Base-by-base conservation (phyloP, 2,797 vertebrate species). In the Hemibagrus guttatus region DNA sequence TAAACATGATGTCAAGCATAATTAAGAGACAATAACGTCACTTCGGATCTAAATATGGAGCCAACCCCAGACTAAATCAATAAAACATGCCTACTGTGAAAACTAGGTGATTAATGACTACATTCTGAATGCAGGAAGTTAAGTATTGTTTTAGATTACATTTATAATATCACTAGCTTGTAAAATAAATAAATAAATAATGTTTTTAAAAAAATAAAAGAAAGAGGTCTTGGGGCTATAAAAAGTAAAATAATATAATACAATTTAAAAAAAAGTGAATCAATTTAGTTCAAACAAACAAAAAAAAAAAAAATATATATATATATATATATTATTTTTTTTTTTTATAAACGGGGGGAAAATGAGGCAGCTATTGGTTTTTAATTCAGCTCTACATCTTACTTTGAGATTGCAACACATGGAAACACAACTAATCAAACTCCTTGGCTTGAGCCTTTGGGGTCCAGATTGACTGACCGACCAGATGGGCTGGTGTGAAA, bases 1-100 rank as follows among this genome's bases (percentile, higher is more conserved):
- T 64, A 91, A 89, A 68, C 83, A 84, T 84, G 39, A 72, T 75
- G 58, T 75, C 93, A 94, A 85, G 56, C 71, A 75, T 75, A 84
- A 84, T 75, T 75, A 63, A 84, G 11, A 23, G 16, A 72, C 16
- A 63, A 61, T 16, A 84, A 75, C 0, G 11, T 61, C 71, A 84
- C 26, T 61, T 63, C 28, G 39, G 39, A 28, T 31, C n/a, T n/a
- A 49, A 84, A 75, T 49, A 75, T 28, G 54, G 69, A 74, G 23
- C 21, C 35, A 26, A 69, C 14, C 46, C 61, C 42, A 42, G 35
- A 72, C 31, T 11, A n/a, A n/a, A 72, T 72, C 52, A 58, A 56
- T 69, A 49, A 28, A 63, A 64, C 8, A 49, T 63, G 58, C 56
- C 52, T 39, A 42, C 78, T 80, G 78, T 80, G 31, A 26, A 80